Base-by-base conservation (phyloP, 2,888 invertebrate species). In the Aplocera efformata region DNA sequence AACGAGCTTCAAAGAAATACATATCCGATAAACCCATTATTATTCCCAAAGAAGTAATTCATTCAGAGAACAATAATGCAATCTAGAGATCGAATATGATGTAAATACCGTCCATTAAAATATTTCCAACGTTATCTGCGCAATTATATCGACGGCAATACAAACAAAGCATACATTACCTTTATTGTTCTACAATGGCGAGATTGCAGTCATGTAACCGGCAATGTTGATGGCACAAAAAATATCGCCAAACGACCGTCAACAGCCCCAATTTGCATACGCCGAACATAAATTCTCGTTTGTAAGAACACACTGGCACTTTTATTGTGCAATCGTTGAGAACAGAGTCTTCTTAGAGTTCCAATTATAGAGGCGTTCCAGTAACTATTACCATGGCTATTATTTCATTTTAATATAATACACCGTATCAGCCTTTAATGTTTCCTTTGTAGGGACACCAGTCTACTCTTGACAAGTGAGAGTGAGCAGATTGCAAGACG, bases 221-320 rank as follows among this genome's bases (percentile, higher is more conserved):
- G 63, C 64, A 67, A 58, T 64, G 70, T 58, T 54, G 60, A 53
- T 51, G 56, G 56, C 56, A 55, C 50, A 63, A 72, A 66, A 71
- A 69, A 69, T 58, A 58, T 50, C 51, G 42, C 56, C 57, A 65
- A 61, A 63, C 67, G 68, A 70, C 65, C 70, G 71, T 63, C 75
- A 67, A 72, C 72, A 66, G 64, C 60, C 69, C 67, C 76, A 72
- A 88, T 88, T 88, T 84, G 72, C 88, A 88, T 86, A 80, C 66
- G 69, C 63, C 59, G 73, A 72, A 75, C 83, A 83, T 88, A 85
- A 86, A 86, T 88, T 82, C 85, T 85, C 82, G 85, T 86, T 86
- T 85, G 85, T 82, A 86, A 80, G 84, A 81, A 82, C 81, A 73
- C 71, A 71, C 73, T 83, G 82, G 80, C 84, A 84, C 80, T 86